These are phyloP conservation scores for Apodemus agrarius DNA, from an alignment of 2,797 vertebrate genomes.

Conservation along the genomic window DNA sequence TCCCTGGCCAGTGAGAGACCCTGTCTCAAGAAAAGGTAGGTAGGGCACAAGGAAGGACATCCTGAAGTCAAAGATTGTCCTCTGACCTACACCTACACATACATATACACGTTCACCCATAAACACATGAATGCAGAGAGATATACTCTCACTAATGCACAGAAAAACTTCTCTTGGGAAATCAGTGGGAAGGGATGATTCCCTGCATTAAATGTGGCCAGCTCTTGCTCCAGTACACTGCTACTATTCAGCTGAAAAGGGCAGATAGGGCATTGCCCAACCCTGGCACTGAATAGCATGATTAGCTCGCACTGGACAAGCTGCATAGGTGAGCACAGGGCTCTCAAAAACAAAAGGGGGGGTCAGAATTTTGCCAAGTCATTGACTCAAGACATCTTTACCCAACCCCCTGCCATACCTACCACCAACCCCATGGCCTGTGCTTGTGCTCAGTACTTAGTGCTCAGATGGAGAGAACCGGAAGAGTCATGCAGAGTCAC, in stretches of 20 bases:
- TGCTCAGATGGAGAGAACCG: neutral
- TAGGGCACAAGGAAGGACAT: neutral
- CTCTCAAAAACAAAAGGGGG: neutral
- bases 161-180: constrained; percentile 10
- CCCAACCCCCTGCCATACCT: neutral
- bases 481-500: neutral
- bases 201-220: constrained; percentile 49
- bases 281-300: neutral
- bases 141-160: neutral
- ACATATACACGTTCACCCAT: neutral
- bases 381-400: neutral
- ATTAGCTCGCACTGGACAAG: neutral
- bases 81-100: neutral
- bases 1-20: neutral
- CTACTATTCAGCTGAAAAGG: neutral
- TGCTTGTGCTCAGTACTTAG: neutral
- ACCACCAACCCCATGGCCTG: neutral
- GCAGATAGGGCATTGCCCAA: neutral
- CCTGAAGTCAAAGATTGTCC: neutral
- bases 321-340: neutral
- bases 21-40: neutral
- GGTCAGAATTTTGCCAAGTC: neutral
- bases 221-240: neutral
- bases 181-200: constrained; percentile 60
- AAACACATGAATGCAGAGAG: neutral